Evolutionary conservation across 2,888 invertebrate genomes (phyloP), one percentile per base, ranked within the genome.

Genomic region (Phortica magna): DNA sequence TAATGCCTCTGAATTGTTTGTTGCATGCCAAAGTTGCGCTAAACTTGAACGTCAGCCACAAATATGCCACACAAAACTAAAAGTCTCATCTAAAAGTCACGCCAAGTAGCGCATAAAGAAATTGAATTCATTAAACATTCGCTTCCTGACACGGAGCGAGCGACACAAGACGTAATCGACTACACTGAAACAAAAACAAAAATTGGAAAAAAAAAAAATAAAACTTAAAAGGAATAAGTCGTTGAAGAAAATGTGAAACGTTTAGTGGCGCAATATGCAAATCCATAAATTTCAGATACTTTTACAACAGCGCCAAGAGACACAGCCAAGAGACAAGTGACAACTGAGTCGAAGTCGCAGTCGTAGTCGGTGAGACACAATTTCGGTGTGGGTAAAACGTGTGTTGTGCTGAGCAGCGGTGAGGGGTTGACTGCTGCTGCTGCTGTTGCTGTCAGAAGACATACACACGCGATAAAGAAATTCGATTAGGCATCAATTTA

Each of bases 401-500:
- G 1, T 31, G 31, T 31, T 31, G 31, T n/a, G n/a, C n/a, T n/a
- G n/a, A n/a, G n/a, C n/a, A 59, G 59, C 19, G 22, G n/a, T 12
- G 10, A 7, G 61, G 61, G 10, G 61, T 61, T 7, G 6, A 61
- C 17, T 61, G 17, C 17, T 19, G 59, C 5, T 17, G n/a, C 17
- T 3, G 22, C n/a, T 61, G 17, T 10, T 17, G 19, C 75, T 75
- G 78, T 80, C 80, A 80, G 80, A 85, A 85, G 85, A 87, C 88
- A 86, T 84, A 81, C 86, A 87, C 87, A 89, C 88, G 88, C 88
- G 89, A 89, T 88, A 85, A 89, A 88, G 85, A 89, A 89, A 89
- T 88, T 88, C 89, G 89, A 89, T 89, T 89, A 89, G 88, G 88
- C 89, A 89, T 89, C 88, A 88, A 88, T 89, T 89, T 88, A 87